These are phyloP conservation scores for Musca domestica DNA, from an alignment of 1,140 invertebrate species.

Conservation along the genomic window DNA sequence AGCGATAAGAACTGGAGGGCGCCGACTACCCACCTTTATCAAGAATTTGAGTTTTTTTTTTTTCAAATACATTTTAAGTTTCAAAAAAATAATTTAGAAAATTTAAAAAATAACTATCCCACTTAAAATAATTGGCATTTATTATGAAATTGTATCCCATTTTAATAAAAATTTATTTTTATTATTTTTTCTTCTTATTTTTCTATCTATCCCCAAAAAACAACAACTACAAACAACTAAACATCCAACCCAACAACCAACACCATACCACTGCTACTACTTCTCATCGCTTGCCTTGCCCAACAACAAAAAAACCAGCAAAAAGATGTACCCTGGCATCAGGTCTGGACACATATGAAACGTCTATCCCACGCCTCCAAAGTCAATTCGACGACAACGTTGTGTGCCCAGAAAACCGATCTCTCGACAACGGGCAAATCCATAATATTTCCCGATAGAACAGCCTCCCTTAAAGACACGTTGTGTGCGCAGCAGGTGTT, in stretches of 20 bases:
- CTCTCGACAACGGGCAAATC: slow-evolving; percentile 39
- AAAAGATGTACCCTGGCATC: slow-evolving; percentile 51
- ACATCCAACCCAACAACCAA: not conserved
- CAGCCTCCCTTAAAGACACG: slow-evolving; percentile 47
- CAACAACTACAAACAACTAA: not conserved
- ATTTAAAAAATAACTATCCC: too few relatives aligned
- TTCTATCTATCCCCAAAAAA: not conserved
- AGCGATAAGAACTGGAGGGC: too few relatives aligned
- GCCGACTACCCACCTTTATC: too few relatives aligned
- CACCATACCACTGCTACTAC: not conserved
- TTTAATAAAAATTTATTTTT: not conserved
- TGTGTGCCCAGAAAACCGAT: slow-evolving; percentile 50
- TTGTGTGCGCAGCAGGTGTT: slow-evolving; percentile 49
- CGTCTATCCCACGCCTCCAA: slow-evolving; percentile 51
- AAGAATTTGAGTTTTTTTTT: too few relatives aligned
- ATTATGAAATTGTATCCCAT: too few relatives aligned
- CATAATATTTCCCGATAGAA: slow-evolving; percentile 49
- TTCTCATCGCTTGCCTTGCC: too few relatives aligned
- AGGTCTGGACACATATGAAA: slow-evolving; percentile 53
- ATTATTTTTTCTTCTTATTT: slow-evolving; percentile 3
- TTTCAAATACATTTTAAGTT: too few relatives aligned
- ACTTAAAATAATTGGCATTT: too few relatives aligned
- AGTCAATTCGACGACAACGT: slow-evolving; percentile 50
- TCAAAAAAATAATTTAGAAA: too few relatives aligned
- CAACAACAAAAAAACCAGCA: slow-evolving; percentile 24